Evolutionary conservation across 2,797 vertebrate genomes (phyloP), one percentile per base, ranked within the genome.

Genomic region (Loris lydekkerianus): DNA sequence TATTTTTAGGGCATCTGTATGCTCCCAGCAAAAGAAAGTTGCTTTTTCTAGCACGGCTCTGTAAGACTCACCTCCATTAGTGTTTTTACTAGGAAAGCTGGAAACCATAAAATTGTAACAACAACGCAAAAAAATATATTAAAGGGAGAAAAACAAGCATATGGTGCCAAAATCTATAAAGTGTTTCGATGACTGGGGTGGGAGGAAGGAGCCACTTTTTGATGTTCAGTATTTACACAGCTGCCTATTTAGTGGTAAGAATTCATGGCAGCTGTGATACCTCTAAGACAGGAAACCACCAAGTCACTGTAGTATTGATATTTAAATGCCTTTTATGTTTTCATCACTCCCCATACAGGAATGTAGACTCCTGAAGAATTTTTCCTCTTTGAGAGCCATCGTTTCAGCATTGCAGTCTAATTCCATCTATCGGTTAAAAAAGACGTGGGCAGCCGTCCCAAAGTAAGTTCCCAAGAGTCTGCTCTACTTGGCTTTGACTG

Each of bases 291-390:
- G 97, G 93, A 97, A 98, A 96, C 97, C 89, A 70, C 97, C 69
- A 21, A 73, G 21, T 18, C 93, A 58, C 93, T 6, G 84, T 81
- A 86, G 67, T 94, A 94, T 96, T 98, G 98, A 97, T 96, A 93
- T 96, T 97, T 97, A 97, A 98, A 96, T 97, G 93, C 95, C 70
- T 97, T 96, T 65, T 98, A 86, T 98, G 98, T 97, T 97, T 96
- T 94, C 94, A 97, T 98, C 67, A 0, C 97, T 98, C 96, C 97
- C 97, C 88, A 31, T 70, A 23, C 98, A 99, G 99, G 99, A 99
- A 98, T 99, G 99, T 91, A 98, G 99, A 91, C 99, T 99, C 96
- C 99, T 99, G 93, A 99, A 99, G 98, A 99, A 99, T 97, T 99
- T 99, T 97, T 99, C 99, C 7, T 99, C 99, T n/a, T 98, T 99